Conservation (phyloP, 2,113 vertebrate species). For the Vulpes lagopus region DNA sequence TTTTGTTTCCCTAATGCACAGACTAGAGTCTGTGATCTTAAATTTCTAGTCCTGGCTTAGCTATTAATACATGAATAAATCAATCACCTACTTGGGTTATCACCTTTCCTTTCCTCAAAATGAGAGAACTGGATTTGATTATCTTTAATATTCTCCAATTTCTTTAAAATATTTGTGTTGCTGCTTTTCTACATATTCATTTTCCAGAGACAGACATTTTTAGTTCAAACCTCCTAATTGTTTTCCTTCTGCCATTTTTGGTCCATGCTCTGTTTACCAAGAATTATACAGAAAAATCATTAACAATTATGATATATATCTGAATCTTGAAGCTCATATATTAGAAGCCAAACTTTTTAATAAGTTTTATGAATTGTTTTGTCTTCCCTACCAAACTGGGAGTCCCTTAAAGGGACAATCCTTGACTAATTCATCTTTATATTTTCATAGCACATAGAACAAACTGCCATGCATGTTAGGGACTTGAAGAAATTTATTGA, state of each 20-base stretch:
- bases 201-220: not conserved
- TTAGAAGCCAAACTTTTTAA: not conserved
- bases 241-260: not conserved
- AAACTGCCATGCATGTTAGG: not conserved
- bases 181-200: not conserved
- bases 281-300: not conserved
- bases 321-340: not conserved
- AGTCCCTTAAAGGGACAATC: not conserved
- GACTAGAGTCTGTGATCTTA: not conserved
- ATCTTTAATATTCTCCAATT: not conserved
- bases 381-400: not conserved
- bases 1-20: not conserved
- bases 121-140: not conserved
- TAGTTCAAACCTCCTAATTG: not conserved
- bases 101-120: not conserved
- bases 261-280: not conserved
- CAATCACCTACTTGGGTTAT: not conserved
- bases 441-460: slow-evolving; percentile 21
- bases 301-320: slow-evolving; percentile 31
- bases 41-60: not conserved
- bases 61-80: not conserved
- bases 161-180: not conserved
- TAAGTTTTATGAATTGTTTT: not conserved
- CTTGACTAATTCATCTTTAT: not conserved
- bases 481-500: not conserved